Conservation (phyloP, 2,113 vertebrate genomes). For the Menidia beryllina region DNA sequence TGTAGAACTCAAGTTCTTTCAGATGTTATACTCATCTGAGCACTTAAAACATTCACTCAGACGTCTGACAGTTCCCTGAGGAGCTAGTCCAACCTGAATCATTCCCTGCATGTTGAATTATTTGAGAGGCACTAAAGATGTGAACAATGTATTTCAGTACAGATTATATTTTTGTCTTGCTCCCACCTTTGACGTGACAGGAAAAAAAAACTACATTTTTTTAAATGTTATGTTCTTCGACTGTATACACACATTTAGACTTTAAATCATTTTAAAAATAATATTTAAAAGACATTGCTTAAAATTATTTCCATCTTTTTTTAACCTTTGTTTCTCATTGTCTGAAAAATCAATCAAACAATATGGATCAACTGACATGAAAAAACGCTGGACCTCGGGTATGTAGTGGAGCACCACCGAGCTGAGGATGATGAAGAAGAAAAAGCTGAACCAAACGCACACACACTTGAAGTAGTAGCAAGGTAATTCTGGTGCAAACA, state of each 20-base stretch:
- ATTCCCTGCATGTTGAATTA: constrained; percentile 11
- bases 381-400: constrained; percentile 33
- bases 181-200: not conserved
- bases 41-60: constrained; percentile 28
- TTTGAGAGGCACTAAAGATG: not conserved
- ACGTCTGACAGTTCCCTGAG: constrained; percentile 26
- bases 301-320: no score
- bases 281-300: no score
- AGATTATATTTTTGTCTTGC: not conserved
- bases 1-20: constrained; percentile 30
- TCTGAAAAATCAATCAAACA: constrained; percentile 8
- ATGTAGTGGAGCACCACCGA: constrained; percentile 6
- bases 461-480: constrained; percentile 68
- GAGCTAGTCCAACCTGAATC: constrained; percentile 28
- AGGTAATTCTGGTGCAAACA: constrained; percentile 85
- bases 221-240: no score
- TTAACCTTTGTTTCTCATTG: constrained; percentile 4
- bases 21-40: constrained; percentile 32
- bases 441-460: constrained; percentile 43
- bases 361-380: constrained; percentile 7
- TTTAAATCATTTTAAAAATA: no score
- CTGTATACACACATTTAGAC: no score
- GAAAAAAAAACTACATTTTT: not conserved
- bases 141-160: no score
- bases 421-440: constrained; percentile 49